Evolutionary conservation across 1,140 invertebrate species (phyloP).

Genomic region (Hyles vespertilio): DNA sequence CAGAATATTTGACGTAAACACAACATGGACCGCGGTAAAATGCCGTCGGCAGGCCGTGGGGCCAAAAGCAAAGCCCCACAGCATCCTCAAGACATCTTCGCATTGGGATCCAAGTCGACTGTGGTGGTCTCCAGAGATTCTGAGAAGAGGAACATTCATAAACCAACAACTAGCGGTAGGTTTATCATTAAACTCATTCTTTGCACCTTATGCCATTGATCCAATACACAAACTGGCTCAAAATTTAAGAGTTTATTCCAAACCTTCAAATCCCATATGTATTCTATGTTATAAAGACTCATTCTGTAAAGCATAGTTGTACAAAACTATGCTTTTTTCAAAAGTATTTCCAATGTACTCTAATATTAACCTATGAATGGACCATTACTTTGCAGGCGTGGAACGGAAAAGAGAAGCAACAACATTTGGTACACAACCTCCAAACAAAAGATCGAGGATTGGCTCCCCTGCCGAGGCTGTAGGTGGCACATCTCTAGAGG

Average conservation of each 20-base stretch:
- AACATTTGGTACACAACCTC: slow-evolving; percentile 56
- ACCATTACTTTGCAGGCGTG: slow-evolving; percentile 34
- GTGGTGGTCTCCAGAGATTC: slow-evolving; percentile 66
- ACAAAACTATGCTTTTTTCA: too few relatives aligned
- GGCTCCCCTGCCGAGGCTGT: slow-evolving; percentile 68
- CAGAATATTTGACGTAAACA: background rate
- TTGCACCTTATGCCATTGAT: too few relatives aligned
- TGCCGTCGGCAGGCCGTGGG: slow-evolving; percentile 62
- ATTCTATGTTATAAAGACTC: too few relatives aligned
- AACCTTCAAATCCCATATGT: too few relatives aligned
- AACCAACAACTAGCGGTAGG: slow-evolving; percentile 67
- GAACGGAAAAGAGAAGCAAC: slow-evolving; percentile 67
- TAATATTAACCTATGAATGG: background rate
- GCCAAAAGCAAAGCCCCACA: slow-evolving; percentile 70
- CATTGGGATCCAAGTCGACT: slow-evolving; percentile 66
- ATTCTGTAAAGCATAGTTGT: too few relatives aligned
- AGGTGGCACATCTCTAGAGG: slow-evolving; percentile 59
- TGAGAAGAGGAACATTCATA: slow-evolving; percentile 71
- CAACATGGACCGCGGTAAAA: slow-evolving; percentile 67
- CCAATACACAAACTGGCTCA: too few relatives aligned
- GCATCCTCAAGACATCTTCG: slow-evolving; percentile 71
- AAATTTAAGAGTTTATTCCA: too few relatives aligned
- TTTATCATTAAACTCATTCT: background rate
- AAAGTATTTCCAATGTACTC: too few relatives aligned
- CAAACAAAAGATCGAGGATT: slow-evolving; percentile 64